Base-by-base conservation (phyloP, 1,140 invertebrate genomes). In the Achatina immaculata region DNA sequence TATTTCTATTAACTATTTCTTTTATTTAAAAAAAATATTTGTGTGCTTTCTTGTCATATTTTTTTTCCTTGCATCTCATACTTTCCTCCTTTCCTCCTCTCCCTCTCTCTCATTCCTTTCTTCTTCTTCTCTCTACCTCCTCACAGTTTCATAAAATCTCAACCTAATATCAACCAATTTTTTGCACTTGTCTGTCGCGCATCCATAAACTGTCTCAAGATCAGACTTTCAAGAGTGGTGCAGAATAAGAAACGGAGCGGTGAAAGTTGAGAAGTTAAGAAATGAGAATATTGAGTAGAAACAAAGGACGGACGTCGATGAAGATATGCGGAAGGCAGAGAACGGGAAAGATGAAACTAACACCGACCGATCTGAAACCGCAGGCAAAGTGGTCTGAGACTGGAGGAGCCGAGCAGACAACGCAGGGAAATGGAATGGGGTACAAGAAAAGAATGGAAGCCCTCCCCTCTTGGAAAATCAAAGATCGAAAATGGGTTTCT, bases 401-500 rank as follows among this genome's bases (percentile, higher is more conserved):
- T 16, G 24, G 45, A 74, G 72, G 43, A 21, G 72, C 2, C 24
- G 72, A 74, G 45, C 24, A 7, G 31, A 3, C n/a, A 21, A 51
- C 9, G 51, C 19, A 19, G 42, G 24, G 24, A 42, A n/a, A 69
- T 40, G 68, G 68, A 43, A 43, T 40, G 42, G 68, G 68, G 24
- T 69, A 24, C 4, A 69, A 69, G 3, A 69, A 28, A 69, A 69
- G 68, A 69, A 69, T 42, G 68, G n/a, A 69, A 19, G n/a, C 2
- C n/a, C 42, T 69, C 38, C 42, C 68, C 9, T n/a, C 38, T 69
- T 21, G 31, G 38, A 69, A 43, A 48, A 73, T 73, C 71, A 73
- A 73, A 73, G 71, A 73, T 73, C 43, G 71, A 73, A 73, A 69
- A 69, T 43, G 28, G 71, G 71, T 62, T 62, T 62, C 58, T 62